These are phyloP conservation scores for Portevinia maculata DNA, from an alignment of 2,888 invertebrate species.

Conservation along the genomic window DNA sequence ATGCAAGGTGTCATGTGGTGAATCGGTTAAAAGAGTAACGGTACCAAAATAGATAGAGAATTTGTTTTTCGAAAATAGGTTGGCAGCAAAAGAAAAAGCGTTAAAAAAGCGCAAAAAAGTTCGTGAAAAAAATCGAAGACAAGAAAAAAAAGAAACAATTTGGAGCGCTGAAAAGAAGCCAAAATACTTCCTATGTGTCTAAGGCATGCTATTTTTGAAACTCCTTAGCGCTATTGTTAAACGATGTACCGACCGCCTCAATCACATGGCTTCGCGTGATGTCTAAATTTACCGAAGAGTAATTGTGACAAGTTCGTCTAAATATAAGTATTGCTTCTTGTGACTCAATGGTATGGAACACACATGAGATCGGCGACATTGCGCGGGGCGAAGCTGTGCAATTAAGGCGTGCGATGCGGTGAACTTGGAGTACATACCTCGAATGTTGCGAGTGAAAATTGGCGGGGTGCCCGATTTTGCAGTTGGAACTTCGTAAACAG, in stretches of 20 bases:
- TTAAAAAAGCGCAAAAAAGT: conserved; percentile 45
- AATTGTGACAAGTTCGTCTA: conserved; percentile 69
- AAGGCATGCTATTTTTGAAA: conserved; percentile 55
- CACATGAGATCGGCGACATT: conserved; percentile 8
- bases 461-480: conserved; percentile 81
- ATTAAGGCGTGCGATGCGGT: conserved; percentile 53
- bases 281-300: conserved; percentile 47
- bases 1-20: conserved; percentile 64
- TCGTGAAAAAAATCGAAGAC: conserved; percentile 21
- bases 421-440: conserved; percentile 80
- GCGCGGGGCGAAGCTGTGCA: conserved; percentile 43
- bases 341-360: conserved; percentile 68
- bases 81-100: conserved; percentile 54
- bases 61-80: conserved; percentile 42
- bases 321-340: conserved; percentile 53
- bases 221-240: conserved; percentile 22
- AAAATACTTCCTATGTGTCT: conserved; percentile 47
- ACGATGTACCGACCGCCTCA: conserved; percentile 36
- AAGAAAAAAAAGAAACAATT: neutral
- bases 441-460: conserved; percentile 82
- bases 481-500: conserved; percentile 81
- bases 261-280: conserved; percentile 57
- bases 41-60: conserved; percentile 40
- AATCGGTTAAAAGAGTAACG: conserved; percentile 12
- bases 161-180: conserved; percentile 8